These are phyloP conservation scores for Netelia inedita DNA, from an alignment of 2,888 invertebrate species.

Conservation along the genomic window DNA sequence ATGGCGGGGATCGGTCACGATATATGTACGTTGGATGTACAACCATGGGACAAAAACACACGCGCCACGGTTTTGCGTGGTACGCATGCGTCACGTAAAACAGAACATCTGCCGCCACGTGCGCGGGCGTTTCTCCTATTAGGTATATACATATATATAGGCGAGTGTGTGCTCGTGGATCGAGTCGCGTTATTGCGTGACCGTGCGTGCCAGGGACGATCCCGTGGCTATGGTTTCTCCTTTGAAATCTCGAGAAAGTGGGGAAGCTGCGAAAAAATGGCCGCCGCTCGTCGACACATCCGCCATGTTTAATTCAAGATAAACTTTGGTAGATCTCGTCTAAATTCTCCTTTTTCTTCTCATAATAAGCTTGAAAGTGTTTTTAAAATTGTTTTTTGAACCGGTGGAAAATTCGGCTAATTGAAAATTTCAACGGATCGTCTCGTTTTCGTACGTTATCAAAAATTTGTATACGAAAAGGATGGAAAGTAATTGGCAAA, in stretches of 20 bases:
- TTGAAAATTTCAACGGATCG: too few species aligned
- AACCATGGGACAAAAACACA: not conserved
- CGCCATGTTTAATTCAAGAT: conserved; percentile 75
- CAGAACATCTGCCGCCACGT: conserved; percentile 80
- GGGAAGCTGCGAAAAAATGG: conserved; percentile 78
- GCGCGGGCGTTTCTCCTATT: conserved; percentile 75
- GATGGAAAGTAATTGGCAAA: too few species aligned
- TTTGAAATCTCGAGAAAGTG: conserved; percentile 71
- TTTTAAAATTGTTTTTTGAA: not conserved
- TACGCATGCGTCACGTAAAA: conserved; percentile 77
- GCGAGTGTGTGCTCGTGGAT: not conserved
- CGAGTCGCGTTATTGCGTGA: conserved; percentile 49
- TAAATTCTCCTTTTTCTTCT: conserved; percentile 1
- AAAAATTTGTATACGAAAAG: too few species aligned
- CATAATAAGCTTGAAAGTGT: not conserved
- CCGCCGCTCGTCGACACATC: conserved; percentile 71
- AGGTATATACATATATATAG: not conserved
- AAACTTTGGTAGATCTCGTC: not conserved
- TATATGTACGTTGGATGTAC: not conserved
- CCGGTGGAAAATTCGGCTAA: too few species aligned
- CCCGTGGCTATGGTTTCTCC: not conserved
- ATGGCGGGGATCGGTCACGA: conserved; percentile 33
- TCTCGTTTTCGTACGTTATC: too few species aligned
- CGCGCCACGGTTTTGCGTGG: not conserved
- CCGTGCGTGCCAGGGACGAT: conserved; percentile 19